A percentile compares a stretch with the other conserved stretches of the same genome.
phyloP scores from a whole-genome alignment of 2,888 invertebrate species.

The Bimastos eiseni region DNA sequence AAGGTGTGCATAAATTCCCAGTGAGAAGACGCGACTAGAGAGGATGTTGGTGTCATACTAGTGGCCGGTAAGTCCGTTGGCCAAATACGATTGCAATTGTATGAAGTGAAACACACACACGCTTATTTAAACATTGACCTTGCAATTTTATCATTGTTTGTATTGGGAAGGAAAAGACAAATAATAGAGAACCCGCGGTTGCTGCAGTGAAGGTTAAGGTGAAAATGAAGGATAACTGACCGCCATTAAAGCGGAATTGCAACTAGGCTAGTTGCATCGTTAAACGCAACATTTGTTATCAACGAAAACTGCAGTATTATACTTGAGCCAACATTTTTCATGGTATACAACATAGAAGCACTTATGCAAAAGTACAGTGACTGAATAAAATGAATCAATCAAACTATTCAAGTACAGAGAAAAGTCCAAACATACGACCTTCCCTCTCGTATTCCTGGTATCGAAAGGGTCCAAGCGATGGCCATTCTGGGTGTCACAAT shows the following conservation, averaged over 20 bases:
- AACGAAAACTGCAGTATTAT: too few species aligned
- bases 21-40: not conserved
- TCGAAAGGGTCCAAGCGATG: too few species aligned
- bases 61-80: not conserved
- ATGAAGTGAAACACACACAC: not conserved
- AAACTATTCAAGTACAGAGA: too few species aligned
- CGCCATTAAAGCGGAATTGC: not conserved
- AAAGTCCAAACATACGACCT: too few species aligned
- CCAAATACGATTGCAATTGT: not conserved
- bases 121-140: slow-evolving; percentile 1
- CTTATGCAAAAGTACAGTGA: too few species aligned
- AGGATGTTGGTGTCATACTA: not conserved
- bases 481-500: too few species aligned
- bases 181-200: not conserved
- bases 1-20: not conserved
- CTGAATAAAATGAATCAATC: too few species aligned
- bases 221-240: not conserved
- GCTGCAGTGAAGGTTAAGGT: not conserved
- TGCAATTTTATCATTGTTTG: not conserved
- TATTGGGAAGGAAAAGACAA: not conserved
- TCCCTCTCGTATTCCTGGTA: too few species aligned
- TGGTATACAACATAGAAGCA: too few species aligned
- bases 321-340: too few species aligned
- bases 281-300: too few species aligned
- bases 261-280: too few species aligned